A percentile compares a stretch with the other conserved stretches of the same genome.
phyloP scores from a whole-genome alignment of 2,113 vertebrate genomes.

The Rostratula benghalensis region DNA sequence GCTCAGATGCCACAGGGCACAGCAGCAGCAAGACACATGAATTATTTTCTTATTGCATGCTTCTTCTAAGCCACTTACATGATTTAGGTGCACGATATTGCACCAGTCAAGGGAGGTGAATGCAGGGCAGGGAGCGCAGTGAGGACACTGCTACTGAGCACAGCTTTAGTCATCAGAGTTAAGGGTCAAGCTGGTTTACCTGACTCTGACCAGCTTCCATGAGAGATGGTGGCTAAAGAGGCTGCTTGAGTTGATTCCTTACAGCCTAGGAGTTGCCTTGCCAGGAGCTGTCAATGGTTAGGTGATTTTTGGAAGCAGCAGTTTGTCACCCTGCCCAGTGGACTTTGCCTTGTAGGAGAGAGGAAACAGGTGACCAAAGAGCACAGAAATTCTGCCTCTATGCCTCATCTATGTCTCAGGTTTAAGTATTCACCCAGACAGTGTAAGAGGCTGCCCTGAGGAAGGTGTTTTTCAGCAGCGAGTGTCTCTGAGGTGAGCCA shows the following conservation, averaged over 20 bases:
- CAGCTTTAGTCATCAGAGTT: neutral
- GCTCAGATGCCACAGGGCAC: neutral
- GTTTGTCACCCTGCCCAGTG: neutral
- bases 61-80: neutral
- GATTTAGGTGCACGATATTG: neutral
- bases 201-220: neutral
- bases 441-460: neutral
- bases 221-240: neutral
- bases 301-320: neutral
- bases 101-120: fast-evolving
- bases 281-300: neutral
- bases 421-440: neutral
- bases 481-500: neutral
- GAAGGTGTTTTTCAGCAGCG: neutral
- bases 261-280: neutral
- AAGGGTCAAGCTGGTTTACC: neutral
- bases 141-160: neutral
- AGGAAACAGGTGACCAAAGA: fast-evolving
- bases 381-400: neutral
- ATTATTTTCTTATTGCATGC: neutral
- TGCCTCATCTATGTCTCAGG: neutral
- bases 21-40: neutral
- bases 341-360: neutral
- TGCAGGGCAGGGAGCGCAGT: neutral
- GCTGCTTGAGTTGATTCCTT: neutral